phyloP scores from a whole-genome alignment of 2,888 invertebrate genomes.

The Sarcophaga carnaria region DNA sequence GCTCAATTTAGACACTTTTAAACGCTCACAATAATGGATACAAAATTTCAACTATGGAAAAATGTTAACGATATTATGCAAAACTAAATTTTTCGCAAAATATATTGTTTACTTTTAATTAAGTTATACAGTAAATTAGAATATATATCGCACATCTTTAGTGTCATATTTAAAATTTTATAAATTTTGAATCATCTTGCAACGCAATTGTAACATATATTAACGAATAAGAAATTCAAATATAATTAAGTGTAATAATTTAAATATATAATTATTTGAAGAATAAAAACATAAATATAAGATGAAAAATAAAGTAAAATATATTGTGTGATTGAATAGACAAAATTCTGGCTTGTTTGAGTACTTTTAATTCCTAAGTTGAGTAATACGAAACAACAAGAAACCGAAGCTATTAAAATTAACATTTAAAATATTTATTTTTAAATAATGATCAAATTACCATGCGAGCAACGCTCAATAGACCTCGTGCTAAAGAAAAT shows the following conservation, averaged over 20 bases:
- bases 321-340: too few relatives aligned
- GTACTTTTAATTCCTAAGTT: too few relatives aligned
- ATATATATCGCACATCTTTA: slow-evolving; percentile 55
- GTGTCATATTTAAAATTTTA: slow-evolving; percentile 68
- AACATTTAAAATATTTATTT: too few relatives aligned
- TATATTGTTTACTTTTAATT: slow-evolving; percentile 37
- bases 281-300: slow-evolving; percentile 37
- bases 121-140: slow-evolving; percentile 24
- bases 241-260: slow-evolving; percentile 23
- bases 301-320: neutral
- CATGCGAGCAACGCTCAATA: too few relatives aligned
- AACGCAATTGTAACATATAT: slow-evolving; percentile 58
- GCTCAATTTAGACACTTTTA: slow-evolving; percentile 44
- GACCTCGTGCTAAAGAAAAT: too few relatives aligned
- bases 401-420: too few relatives aligned
- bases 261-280: slow-evolving; percentile 6
- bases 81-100: slow-evolving; percentile 32
- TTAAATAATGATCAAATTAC: too few relatives aligned
- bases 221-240: slow-evolving; percentile 19
- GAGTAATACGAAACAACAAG: too few relatives aligned
- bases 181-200: slow-evolving; percentile 63
- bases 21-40: slow-evolving; percentile 4
- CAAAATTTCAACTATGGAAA: slow-evolving; percentile 36
- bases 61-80: slow-evolving; percentile 34
- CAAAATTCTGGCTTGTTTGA: too few relatives aligned